phyloP scores from a whole-genome alignment of 2,797 vertebrate genomes.

The Orestias chungarensis region DNA sequence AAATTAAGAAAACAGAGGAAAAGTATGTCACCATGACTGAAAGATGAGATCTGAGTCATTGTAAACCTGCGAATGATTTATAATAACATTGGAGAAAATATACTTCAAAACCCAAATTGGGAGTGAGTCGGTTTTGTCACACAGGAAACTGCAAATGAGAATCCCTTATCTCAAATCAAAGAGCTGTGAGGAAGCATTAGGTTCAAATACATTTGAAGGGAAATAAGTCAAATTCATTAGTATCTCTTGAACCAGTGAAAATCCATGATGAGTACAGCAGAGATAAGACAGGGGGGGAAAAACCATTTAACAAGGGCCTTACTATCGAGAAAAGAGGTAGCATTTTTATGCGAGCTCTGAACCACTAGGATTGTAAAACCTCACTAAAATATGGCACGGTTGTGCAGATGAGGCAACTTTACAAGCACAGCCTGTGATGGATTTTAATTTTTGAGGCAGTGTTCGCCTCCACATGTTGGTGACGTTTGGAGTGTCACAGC shows the following conservation, averaged over 20 bases:
- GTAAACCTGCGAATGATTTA: constrained; percentile 28
- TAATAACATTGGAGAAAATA: constrained; percentile 22
- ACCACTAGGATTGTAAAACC: constrained; percentile 55
- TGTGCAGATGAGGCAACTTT: constrained; percentile 47
- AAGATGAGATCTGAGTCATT: constrained; percentile 11
- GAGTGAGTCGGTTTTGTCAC: constrained; percentile 19
- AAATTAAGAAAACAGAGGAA: constrained; percentile 17
- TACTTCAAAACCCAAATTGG: constrained; percentile 30
- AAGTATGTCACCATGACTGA: constrained; percentile 36
- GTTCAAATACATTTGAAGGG: constrained; percentile 46
- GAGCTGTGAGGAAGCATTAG: constrained; percentile 16
- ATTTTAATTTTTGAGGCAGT: constrained; percentile 56
- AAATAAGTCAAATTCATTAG: constrained; percentile 62
- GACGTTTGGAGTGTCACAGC: constrained; percentile 47
- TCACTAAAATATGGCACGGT: constrained; percentile 60
- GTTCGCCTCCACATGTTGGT: constrained; percentile 38
- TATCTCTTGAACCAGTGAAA: constrained; percentile 57
- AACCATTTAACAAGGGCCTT: constrained; percentile 45
- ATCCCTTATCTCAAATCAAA: constrained; percentile 33
- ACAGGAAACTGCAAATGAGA: constrained; percentile 39
- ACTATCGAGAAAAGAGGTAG: constrained; percentile 55
- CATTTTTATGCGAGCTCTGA: constrained; percentile 58
- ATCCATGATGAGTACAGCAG: constrained; percentile 41
- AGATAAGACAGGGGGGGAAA: constrained; percentile 47
- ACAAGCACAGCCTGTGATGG: constrained; percentile 43